Conservation (phyloP, 2,797 vertebrate species). For the Cuniculus paca region DNA sequence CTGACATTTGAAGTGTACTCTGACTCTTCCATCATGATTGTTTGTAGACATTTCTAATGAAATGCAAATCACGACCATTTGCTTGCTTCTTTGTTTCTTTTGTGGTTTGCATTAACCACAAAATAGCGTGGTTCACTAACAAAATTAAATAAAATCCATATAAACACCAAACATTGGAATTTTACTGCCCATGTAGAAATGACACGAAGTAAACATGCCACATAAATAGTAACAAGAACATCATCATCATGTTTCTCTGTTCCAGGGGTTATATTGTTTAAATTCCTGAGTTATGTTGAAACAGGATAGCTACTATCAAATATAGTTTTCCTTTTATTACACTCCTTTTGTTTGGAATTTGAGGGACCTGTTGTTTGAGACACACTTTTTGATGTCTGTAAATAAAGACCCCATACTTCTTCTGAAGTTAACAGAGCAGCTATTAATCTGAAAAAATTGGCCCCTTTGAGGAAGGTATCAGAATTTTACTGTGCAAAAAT, state of each 20-base stretch:
- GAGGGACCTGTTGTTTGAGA: neutral
- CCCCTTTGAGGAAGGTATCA: constrained; percentile 57
- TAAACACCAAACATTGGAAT: neutral
- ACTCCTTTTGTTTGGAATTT: constrained; percentile 27
- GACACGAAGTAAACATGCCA: neutral
- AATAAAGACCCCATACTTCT: constrained; percentile 34
- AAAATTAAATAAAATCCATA: constrained; percentile 63
- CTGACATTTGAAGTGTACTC: neutral
- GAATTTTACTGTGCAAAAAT: constrained; percentile 63
- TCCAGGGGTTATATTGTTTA: neutral
- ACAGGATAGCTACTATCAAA: constrained; percentile 48
- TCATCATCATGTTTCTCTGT: neutral
- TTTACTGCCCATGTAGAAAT: constrained; percentile 10
- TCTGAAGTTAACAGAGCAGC: constrained; percentile 60
- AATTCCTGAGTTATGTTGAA: neutral
- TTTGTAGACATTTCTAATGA: neutral
- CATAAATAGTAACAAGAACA: constrained; percentile 54
- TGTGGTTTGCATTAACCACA: neutral
- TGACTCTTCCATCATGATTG: neutral
- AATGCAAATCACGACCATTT: neutral
- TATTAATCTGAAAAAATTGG: constrained; percentile 58
- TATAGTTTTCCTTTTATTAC: neutral
- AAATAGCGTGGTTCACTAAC: neutral
- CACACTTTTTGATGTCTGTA: neutral
- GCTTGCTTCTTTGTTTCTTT: neutral